Percentiles rank a stretch among this genome's conserved stretches.
Conservation (phyloP, 1,140 invertebrate species). For the Pseudoatta argentina region DNA sequence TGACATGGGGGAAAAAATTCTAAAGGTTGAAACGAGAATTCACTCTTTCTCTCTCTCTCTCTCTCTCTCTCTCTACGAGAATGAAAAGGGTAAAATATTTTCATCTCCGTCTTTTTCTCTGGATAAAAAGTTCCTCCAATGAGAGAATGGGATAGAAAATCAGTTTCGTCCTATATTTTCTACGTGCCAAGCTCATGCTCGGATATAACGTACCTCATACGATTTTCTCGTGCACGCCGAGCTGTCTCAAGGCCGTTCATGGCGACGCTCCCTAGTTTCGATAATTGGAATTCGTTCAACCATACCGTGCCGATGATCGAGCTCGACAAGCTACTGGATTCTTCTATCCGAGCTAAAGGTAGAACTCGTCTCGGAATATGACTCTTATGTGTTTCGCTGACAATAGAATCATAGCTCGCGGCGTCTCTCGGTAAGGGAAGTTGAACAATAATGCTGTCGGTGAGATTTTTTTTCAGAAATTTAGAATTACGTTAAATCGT, state of each 20-base stretch:
- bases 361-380: conserved; percentile 3
- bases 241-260: conserved; percentile 24
- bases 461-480: background rate
- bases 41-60: background rate
- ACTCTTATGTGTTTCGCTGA: conserved; percentile 16
- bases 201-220: conserved; percentile 18
- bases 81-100: conserved; percentile 2
- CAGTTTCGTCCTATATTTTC: conserved; percentile 23
- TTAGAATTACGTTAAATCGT: conserved; percentile 11
- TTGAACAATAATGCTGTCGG: background rate
- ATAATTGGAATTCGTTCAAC: conserved; percentile 75
- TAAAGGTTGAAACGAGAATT: background rate
- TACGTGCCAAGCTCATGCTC: background rate
- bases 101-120: background rate
- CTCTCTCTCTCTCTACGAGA: background rate
- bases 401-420: conserved; percentile 25
- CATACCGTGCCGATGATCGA: conserved; percentile 68
- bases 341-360: conserved; percentile 30
- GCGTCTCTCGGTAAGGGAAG: background rate
- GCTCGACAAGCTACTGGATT: conserved; percentile 64
- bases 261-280: conserved; percentile 68
- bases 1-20: background rate
- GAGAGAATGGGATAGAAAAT: background rate
- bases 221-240: conserved; percentile 19
- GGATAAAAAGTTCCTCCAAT: conserved; percentile 4